Evolutionary conservation across 2,797 vertebrate genomes (phyloP), one percentile per base, ranked within the genome.

Genomic region (Anniella stebbinsi): DNA sequence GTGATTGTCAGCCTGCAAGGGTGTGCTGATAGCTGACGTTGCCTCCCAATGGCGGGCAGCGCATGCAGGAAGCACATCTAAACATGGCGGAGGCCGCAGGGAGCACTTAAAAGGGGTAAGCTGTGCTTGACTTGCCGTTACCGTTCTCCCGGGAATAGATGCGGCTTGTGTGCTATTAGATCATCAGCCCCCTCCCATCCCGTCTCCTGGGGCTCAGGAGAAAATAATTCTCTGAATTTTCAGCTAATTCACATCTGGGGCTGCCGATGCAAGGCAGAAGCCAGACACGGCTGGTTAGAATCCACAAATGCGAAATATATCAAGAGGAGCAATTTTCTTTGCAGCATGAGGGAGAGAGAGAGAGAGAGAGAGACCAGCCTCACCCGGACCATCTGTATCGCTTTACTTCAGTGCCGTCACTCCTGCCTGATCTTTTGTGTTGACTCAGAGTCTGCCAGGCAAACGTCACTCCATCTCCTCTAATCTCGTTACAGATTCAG

Each of bases 401-500:
- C n/a, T 69, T 78, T 76, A 38, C 75, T 89, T 85, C 76, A 70
- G n/a, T 81, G 66, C 33, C 41, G 28, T 8, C 28, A 67, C 63
- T 73, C 45, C 81, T 67, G 66, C 63, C 54, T 73, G 51, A 80
- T 57, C 25, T 77, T 38, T 38, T 76, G 25, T 78, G 70, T 84
- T 66, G 73, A 30, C 69, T 69, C 82, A 85, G 41, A 70, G 48
- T n/a, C 84, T 87, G 76, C 77, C 33, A 63, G 69, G 67, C 69
- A 90, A 86, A 87, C 48, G 76, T 86, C 84, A 90, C 36, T 45
- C 69, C 69, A 57, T 73, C 41, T 87, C 6, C 57, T 51, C 45
- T 73, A 90, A 86, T 81, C 84, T 86, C 67, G 23, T 81, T 86
- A 66, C 80, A 28, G 45, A 89, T 51, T 77, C 73, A 89, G 78